Evolutionary conservation across 2,888 invertebrate genomes (phyloP), one percentile per base, ranked within the genome.

Genomic region (Podotricha telesiphe): DNA sequence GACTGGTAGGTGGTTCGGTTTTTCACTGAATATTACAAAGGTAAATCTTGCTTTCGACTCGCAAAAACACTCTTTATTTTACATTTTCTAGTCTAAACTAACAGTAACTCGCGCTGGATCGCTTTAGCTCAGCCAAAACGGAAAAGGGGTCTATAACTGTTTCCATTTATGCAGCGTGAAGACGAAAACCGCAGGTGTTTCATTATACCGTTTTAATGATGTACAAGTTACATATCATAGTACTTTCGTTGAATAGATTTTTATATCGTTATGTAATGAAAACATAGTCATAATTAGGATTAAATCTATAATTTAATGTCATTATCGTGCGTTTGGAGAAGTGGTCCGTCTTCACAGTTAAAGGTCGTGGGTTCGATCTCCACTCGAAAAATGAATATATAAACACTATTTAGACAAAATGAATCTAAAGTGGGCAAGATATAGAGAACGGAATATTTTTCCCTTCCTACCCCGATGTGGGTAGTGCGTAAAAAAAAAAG

Each of bases 131-230:
- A 40, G 58, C 50, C 45, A 51, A 47, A 66, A 62, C 53, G 45
- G 48, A 56, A 65, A 66, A 64, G 53, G 59, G 59, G 55, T 48
- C 61, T 17, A 45, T 69, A 70, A 73, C 67, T 69, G 67, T 73
- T 73, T 74, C 68, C 69, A 73, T 71, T 69, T 68, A 69, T 69
- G 69, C 74, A 68, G 40, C 67, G 78, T 75, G 71, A 71, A 78
- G 81, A 80, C 82, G 82, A 83, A 85, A 86, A 88, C 88, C 89
- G 86, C 90, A 89, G 90, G 88, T 91, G 90, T 91, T 91, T 89
- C 89, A 91, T 91, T 92, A 91, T 91, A 87, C 90, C 79, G 84
- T 85, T 89, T 88, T 91, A 91, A 91, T 91, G 88, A 86, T 85
- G 86, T 85, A 85, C 82, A 82, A 81, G 84, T 84, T 81, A 85